Conservation (phyloP, 2,113 vertebrate genomes). For the Perca schrenkii region DNA sequence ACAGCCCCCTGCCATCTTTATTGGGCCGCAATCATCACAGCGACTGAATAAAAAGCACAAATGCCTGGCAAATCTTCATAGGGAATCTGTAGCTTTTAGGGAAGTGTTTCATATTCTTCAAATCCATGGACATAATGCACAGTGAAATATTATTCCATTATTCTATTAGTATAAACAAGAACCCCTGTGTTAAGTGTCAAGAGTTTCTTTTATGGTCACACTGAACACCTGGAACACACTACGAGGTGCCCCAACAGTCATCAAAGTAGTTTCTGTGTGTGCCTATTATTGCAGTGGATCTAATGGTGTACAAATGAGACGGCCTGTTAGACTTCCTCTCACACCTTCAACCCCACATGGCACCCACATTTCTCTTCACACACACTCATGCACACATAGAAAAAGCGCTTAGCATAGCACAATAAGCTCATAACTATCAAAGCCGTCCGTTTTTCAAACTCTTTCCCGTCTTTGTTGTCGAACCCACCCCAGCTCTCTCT, state of each 20-base stretch:
- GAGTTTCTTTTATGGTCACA: conserved; percentile 52
- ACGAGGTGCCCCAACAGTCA: conserved; percentile 41
- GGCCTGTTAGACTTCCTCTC: conserved; percentile 66
- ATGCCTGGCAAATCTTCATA: conserved; percentile 35
- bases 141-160: conserved; percentile 28
- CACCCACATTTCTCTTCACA: conserved; percentile 71
- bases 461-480: conserved; percentile 75
- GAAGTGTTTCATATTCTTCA: conserved; percentile 24
- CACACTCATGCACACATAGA: conserved; percentile 50
- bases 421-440: conserved; percentile 73
- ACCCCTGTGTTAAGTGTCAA: conserved; percentile 37
- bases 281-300: conserved; percentile 8
- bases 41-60: conserved; percentile 21
- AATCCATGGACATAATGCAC: conserved; percentile 5
- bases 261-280: conserved; percentile 55
- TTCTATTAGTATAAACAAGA: conserved; percentile 54
- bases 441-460: conserved; percentile 65
- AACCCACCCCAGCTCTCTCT: conserved; percentile 35
- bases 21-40: conserved; percentile 49
- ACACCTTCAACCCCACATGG: conserved; percentile 75
- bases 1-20: conserved; percentile 46
- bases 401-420: conserved; percentile 53
- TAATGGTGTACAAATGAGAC: conserved; percentile 56
- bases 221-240: conserved; percentile 61
- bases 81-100: conserved; percentile 10